Evolutionary conservation across 2,888 invertebrate species (phyloP).

Genomic region (Punctoribates punctum): DNA sequence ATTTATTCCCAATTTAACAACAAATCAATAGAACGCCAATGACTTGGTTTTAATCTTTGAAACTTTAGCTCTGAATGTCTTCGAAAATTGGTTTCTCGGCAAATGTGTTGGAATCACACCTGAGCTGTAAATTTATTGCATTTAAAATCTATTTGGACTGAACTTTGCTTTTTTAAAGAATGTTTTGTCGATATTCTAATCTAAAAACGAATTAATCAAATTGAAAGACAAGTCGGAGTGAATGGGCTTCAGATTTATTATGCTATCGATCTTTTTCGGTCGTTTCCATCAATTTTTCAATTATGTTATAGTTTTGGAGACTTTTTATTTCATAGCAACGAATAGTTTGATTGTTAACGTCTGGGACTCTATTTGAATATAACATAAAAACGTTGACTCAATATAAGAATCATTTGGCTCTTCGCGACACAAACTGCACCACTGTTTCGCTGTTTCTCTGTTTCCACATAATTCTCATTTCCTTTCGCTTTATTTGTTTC

Average conservation of each 20-base stretch:
- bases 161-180: not conserved
- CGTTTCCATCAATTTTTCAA: not conserved
- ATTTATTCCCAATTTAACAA: too few species aligned
- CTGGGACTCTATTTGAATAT: not conserved
- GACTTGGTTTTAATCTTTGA: too few species aligned
- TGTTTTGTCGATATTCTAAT: not conserved
- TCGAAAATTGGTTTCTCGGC: too few species aligned
- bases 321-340: slow-evolving; percentile 6
- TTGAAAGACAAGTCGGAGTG: not conserved
- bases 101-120: not conserved
- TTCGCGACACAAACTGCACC: too few species aligned
- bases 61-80: too few species aligned
- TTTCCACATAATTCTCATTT: too few species aligned
- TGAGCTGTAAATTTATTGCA: not conserved
- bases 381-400: not conserved
- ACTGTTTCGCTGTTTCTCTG: too few species aligned
- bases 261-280: not conserved
- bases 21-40: too few species aligned
- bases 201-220: not conserved
- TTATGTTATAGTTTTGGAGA: not conserved
- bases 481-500: too few species aligned
- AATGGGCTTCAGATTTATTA: not conserved
- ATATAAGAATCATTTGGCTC: not conserved
- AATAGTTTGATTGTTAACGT: not conserved
- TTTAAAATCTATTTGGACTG: not conserved